Evolutionary conservation across 2,797 vertebrate genomes (phyloP), one percentile per base, ranked within the genome.

Genomic region (Lates japonicus): DNA sequence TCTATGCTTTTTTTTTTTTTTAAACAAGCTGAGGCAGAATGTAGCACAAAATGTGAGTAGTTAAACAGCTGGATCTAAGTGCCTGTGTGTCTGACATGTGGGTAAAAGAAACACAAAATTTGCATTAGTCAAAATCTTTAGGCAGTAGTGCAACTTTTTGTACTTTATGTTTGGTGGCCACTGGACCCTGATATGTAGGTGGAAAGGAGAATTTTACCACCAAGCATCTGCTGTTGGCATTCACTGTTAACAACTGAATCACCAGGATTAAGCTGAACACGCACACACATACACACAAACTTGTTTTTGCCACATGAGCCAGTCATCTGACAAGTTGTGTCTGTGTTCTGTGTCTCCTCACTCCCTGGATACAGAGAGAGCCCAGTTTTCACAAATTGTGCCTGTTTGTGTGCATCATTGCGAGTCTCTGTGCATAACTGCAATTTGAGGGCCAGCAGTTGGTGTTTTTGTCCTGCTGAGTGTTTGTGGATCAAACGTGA

Each of bases 211-310:
- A 49, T 69, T 79, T 77, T 77, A 69, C 64, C 85, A 67, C 42
- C n/a, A 35, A 81, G 84, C 81, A 75, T 71, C 74, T 81, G 73
- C 71, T 80, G 63, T 54, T 80, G 83, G 78, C 82, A 82, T 80
- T 81, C 83, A 73, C 66, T 78, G 76, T 58, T 82, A 82, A 85
- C 76, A 70, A 82, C 31, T 87, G 83, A 86, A 82, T 87, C 83
- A 81, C n/a, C 67, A 61, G 68, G 74, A 83, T 83, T 79, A 83
- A 49, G 79, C 46, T 20, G 54, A 62, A 61, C 25, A 60, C 14
- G 25, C 44, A 46, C 76, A 33, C 39, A 68, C 41, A 57, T 22
- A 62, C 13, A 51, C 44, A 60, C n/a, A 67, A 33, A 52, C 25
- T 29, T 29, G n/a, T 5, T 31, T 57, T 54, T 75, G 39, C 60